Base-by-base conservation (phyloP, 2,113 vertebrate species). In the Equus przewalskii region DNA sequence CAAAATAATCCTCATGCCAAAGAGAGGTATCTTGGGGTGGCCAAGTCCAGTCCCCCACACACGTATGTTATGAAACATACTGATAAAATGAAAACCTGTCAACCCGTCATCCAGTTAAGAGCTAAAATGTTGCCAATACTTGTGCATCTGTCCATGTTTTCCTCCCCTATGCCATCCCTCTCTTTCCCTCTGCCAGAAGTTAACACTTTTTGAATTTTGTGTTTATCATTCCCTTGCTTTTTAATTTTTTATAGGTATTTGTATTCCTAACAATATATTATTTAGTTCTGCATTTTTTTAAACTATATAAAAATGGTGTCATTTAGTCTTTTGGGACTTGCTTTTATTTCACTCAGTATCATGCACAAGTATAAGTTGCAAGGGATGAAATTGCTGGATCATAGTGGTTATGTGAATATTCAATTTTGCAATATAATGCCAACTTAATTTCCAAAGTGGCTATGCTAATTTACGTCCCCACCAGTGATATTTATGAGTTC, bases 161-260 rank as follows among this genome's bases (percentile, higher is more conserved):
- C 44, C 33, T 58, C 80, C 41, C 36, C 33, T 19, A 33, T 64
- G 2, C 36, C 49, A n/a, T 72, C 30, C 44, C 21, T 73, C 62
- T 54, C 41, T 21, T 65, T 83, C 15, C 44, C 5, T 82, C 33
- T 65, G 16, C 36, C 30, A 41, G 21, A 64, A 5, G 44, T 67
- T 30, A 54, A 73, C 6, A 28, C 60, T 89, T 30, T 26, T 95
- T 95, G 54, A 82, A 78, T 72, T 89, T 90, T 69, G 54, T 89
- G 9, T 93, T 97, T 78, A 81, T 94, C 16, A 56, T 91, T 92
- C 41, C 13, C 14, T 67, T 82, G 49, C 36, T 80, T 92, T 96
- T 54, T 2, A 64, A 58, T 65, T 79, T 95, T 92, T 72, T 56
- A 49, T 87, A 15, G 6, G 28, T 89, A 33, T 60, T 5, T 89